phyloP scores from a whole-genome alignment of 92 coral and sea anemone species.

The Heteractis magnifica region DNA sequence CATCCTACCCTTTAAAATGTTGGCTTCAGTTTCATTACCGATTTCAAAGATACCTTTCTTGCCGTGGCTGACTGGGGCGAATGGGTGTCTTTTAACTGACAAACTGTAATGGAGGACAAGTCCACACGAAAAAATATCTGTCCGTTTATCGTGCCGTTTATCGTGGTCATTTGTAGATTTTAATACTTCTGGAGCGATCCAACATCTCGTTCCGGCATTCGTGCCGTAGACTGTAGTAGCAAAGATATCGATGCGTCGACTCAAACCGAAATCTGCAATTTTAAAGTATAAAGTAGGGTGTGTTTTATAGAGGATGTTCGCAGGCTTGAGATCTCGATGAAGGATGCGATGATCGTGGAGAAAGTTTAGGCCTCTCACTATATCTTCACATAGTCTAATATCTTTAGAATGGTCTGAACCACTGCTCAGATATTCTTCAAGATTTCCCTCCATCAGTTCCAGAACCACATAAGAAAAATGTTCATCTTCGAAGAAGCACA shows the following conservation, averaged over 20 bases:
- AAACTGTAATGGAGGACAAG: conserved; percentile 14
- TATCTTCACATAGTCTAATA: conserved; percentile 15
- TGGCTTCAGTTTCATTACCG: conserved; percentile 11
- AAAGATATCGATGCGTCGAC: too few species aligned
- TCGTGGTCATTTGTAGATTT: too few species aligned
- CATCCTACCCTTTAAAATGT: background rate
- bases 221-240: too few species aligned
- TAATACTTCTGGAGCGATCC: too few species aligned
- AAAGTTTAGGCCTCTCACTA: conserved; percentile 26
- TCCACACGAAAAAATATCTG: conserved; percentile 35
- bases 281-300: too few species aligned
- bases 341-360: conserved; percentile 7
- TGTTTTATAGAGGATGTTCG: too few species aligned
- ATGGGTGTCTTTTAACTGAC: conserved; percentile 28
- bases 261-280: too few species aligned
- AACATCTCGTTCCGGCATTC: too few species aligned
- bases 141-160: background rate
- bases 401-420: background rate
- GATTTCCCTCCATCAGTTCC: too few species aligned
- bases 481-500: too few species aligned
- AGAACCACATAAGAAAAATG: too few species aligned
- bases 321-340: too few species aligned
- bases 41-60: background rate
- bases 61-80: conserved; percentile 2
- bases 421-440: conserved; percentile 23